These are phyloP conservation scores for Myiozetetes cayanensis DNA, from an alignment of 2,113 vertebrate genomes.

Conservation along the genomic window DNA sequence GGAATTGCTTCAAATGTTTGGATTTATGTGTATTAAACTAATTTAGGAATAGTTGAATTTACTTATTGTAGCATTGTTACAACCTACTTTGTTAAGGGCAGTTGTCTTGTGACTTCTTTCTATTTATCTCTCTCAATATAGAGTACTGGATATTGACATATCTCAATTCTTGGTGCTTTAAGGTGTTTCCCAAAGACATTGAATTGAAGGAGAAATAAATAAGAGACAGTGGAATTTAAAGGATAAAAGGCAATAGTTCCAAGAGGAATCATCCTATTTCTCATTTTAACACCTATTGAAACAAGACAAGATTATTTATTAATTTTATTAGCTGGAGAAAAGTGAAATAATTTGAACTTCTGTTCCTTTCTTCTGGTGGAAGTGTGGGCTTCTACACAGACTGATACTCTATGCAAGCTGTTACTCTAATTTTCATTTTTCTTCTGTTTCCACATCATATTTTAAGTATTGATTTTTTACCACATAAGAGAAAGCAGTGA, in stretches of 20 bases:
- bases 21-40: background rate
- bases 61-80: background rate
- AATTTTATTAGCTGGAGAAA: background rate
- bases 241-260: background rate
- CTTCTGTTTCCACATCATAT: background rate
- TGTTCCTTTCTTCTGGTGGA: background rate
- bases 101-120: background rate
- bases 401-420: background rate
- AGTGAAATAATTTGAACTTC: background rate
- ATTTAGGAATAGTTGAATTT: background rate
- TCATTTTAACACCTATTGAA: background rate
- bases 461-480: background rate
- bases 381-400: background rate
- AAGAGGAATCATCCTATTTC: background rate
- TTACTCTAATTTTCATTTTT: background rate
- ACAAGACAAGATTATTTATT: background rate
- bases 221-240: background rate
- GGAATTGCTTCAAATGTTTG: background rate
- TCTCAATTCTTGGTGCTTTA: background rate
- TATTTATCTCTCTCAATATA: background rate
- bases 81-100: background rate
- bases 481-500: background rate
- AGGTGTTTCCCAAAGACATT: background rate
- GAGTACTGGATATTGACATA: background rate
- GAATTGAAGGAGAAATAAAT: background rate